Conservation (phyloP, 2,113 vertebrate species). For the Oenanthe melanoleuca region DNA sequence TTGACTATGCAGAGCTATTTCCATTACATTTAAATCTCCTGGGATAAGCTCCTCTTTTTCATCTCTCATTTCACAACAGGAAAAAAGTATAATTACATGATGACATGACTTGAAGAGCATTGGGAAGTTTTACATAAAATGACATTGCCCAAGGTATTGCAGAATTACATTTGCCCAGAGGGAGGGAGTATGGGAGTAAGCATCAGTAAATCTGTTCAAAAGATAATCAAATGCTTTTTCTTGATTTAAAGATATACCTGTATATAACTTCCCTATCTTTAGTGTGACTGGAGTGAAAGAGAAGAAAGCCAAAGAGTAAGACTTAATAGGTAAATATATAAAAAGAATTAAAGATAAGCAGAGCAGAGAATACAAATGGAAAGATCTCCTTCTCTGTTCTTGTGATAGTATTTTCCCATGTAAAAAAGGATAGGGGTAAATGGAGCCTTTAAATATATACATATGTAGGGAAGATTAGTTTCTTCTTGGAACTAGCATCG, state of each 20-base stretch:
- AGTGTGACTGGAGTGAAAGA: slow-evolving; percentile 1
- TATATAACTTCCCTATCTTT: slow-evolving; percentile 29
- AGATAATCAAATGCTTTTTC: slow-evolving; percentile 50
- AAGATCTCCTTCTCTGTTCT: not conserved
- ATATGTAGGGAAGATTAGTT: not conserved
- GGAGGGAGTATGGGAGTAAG: slow-evolving; percentile 48
- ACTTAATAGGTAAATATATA: slow-evolving; percentile 48
- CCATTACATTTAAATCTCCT: slow-evolving; percentile 55
- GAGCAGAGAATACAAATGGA: slow-evolving; percentile 26
- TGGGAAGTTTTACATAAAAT: slow-evolving; percentile 66
- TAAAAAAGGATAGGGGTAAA: not conserved
- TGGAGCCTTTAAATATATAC: slow-evolving; percentile 17
- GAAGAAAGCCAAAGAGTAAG: slow-evolving; percentile 3
- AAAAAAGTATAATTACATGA: slow-evolving; percentile 61
- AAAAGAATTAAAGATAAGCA: slow-evolving; percentile 36
- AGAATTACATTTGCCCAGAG: slow-evolving; percentile 48
- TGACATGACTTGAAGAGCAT: slow-evolving; percentile 56
- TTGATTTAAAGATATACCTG: slow-evolving; percentile 43
- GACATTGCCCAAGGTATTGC: slow-evolving; percentile 53
- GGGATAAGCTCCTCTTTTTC: slow-evolving; percentile 56
- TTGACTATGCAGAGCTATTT: slow-evolving; percentile 50
- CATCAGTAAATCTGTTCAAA: slow-evolving; percentile 42
- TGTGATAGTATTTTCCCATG: slow-evolving; percentile 46
- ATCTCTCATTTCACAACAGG: slow-evolving; percentile 66
- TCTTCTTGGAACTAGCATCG: not conserved